phyloP scores from a whole-genome alignment of 2,888 invertebrate species.

The Antheraea assamensis region DNA sequence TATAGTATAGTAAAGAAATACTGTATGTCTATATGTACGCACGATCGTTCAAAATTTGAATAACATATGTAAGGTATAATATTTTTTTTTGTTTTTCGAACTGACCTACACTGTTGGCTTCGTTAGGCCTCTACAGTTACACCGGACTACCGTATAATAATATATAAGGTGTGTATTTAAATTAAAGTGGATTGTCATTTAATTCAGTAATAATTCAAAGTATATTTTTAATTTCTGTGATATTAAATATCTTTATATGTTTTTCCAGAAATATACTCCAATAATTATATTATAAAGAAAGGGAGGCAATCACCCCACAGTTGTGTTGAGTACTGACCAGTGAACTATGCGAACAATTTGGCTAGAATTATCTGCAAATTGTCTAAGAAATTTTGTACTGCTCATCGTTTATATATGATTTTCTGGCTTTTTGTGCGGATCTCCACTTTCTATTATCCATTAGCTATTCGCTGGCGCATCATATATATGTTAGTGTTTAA shows the following conservation, averaged over 20 bases:
- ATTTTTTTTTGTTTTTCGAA: no score
- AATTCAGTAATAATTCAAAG: background rate
- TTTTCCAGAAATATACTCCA: background rate
- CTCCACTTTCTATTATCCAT: slow-evolving; percentile 35
- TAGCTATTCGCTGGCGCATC: slow-evolving; percentile 22
- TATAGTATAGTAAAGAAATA: no score
- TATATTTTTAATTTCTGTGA: background rate
- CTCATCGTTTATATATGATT: slow-evolving; percentile 42
- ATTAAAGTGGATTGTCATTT: background rate
- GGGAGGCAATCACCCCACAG: background rate
- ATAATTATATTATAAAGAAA: background rate
- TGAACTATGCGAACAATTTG: slow-evolving; percentile 31
- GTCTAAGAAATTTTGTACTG: slow-evolving; percentile 36
- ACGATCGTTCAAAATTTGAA: no score
- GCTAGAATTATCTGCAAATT: slow-evolving; percentile 40
- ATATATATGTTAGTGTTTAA: slow-evolving; percentile 25
- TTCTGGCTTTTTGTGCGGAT: slow-evolving; percentile 33
- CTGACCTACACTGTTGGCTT: no score
- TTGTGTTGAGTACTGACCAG: background rate
- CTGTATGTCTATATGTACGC: no score
- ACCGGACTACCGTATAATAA: no score
- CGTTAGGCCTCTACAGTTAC: no score
- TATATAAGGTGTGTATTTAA: no score
- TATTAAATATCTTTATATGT: background rate
- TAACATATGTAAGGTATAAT: no score